A percentile compares a stretch with the other conserved stretches of the same genome.
These are phyloP conservation scores for Druon quercuslanigerum DNA, from an alignment of 1,140 invertebrate species.

Conservation along the genomic window DNA sequence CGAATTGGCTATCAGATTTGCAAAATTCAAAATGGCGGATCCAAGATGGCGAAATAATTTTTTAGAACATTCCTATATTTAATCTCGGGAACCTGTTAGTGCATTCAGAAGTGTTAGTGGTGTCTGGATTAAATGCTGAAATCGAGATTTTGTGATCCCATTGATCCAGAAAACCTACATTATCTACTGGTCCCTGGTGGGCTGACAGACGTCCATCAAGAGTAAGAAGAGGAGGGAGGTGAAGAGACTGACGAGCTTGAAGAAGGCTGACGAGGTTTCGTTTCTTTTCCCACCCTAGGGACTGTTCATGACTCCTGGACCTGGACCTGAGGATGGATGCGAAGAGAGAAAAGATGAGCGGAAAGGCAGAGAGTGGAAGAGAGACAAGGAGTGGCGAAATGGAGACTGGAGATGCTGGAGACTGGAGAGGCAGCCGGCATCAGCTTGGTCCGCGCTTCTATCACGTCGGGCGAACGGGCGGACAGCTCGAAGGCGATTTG, in stretches of 20 bases:
- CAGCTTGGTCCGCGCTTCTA: slow-evolving; percentile 68
- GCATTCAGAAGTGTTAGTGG: too few relatives aligned
- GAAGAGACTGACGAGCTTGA: slow-evolving; percentile 41
- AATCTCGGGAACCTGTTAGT: too few relatives aligned
- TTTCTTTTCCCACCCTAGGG: slow-evolving; percentile 55
- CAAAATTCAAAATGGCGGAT: too few relatives aligned
- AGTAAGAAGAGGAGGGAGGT: slow-evolving; percentile 37
- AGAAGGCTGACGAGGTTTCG: slow-evolving; percentile 55
- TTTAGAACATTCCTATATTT: too few relatives aligned
- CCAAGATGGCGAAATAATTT: too few relatives aligned
- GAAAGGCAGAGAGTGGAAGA: slow-evolving; percentile 35
- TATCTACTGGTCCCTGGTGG: slow-evolving; percentile 36
- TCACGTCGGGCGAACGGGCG: slow-evolving; percentile 74
- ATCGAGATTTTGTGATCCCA: too few relatives aligned
- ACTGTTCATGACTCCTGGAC: slow-evolving; percentile 53
- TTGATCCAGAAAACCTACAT: too few relatives aligned
- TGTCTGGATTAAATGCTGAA: too few relatives aligned
- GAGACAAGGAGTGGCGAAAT: slow-evolving; percentile 45
- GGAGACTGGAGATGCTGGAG: background rate
- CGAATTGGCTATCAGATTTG: too few relatives aligned
- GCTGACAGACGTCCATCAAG: slow-evolving; percentile 63
- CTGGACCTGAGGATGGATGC: background rate
- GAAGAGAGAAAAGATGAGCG: slow-evolving; percentile 24
- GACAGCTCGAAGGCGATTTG: slow-evolving; percentile 75
- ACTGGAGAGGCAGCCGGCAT: slow-evolving; percentile 39